Evolutionary conservation across 2,888 invertebrate genomes (phyloP).

Genomic region (Limnephilus lunatus): DNA sequence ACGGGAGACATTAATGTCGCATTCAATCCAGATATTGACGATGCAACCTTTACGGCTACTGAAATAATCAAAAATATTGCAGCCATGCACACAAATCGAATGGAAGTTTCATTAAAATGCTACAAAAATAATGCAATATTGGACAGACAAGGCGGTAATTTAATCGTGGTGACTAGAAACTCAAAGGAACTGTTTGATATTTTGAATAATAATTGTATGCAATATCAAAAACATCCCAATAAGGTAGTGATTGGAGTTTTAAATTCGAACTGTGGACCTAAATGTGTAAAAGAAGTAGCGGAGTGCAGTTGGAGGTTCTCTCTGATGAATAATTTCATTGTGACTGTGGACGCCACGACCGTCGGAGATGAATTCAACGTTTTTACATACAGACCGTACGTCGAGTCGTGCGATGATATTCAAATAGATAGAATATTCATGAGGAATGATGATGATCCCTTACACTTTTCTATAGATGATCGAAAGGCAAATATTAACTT

Average conservation of each 20-base stretch:
- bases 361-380: neutral
- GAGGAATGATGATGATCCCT: neutral
- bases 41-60: neutral
- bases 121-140: neutral
- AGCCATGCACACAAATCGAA: neutral
- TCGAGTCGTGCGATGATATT: neutral
- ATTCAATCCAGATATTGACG: neutral
- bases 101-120: neutral
- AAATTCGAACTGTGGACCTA: slow-evolving; percentile 8
- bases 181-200: neutral
- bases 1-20: neutral
- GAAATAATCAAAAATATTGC: neutral
- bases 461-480: neutral
- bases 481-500: neutral
- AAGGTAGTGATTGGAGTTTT: slow-evolving; percentile 7
- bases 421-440: neutral
- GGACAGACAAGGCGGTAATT: neutral
- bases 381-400: slow-evolving; percentile 9
- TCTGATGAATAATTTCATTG: slow-evolving; percentile 17
- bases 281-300: neutral
- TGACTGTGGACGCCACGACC: neutral
- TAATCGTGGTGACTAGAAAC: slow-evolving; percentile 1
- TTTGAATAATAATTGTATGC: slow-evolving; percentile 18
- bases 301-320: slow-evolving; percentile 19
- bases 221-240: neutral